Conservation (phyloP, 1,140 invertebrate genomes). For the Trachelipus rathkii region DNA sequence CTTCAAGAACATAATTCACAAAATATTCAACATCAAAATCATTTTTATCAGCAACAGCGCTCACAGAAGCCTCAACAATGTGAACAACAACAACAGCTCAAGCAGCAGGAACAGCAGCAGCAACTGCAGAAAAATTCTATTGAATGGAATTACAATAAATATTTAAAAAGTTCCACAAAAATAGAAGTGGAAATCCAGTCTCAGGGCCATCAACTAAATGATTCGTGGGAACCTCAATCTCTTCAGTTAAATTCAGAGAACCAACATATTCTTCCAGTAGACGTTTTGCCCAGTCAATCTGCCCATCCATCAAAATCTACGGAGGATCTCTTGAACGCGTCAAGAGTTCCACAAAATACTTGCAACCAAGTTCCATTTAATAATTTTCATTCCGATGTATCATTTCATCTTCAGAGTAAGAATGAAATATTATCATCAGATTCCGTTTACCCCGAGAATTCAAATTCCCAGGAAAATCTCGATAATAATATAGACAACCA, state of each 20-base stretch:
- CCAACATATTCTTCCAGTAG: neutral
- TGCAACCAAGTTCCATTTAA: neutral
- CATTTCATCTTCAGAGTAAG: neutral
- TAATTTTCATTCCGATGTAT: neutral
- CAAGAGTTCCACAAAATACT: constrained; percentile 27
- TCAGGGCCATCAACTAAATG: neutral
- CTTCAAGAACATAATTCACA: neutral
- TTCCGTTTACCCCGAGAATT: neutral
- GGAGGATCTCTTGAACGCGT: constrained; percentile 36
- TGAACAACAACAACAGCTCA: neutral
- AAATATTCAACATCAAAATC: neutral
- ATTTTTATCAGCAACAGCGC: no score
- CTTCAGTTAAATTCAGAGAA: neutral
- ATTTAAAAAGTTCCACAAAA: no score
- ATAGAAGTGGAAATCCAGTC: neutral
- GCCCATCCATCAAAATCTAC: constrained; percentile 26
- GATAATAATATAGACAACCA: neutral
- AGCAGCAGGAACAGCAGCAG: neutral
- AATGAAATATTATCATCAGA: neutral
- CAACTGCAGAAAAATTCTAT: neutral
- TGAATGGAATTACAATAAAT: neutral
- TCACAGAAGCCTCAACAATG: neutral
- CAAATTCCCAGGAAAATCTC: neutral
- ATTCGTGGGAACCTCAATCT: neutral
- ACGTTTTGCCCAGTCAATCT: neutral